Evolutionary conservation across 1,140 invertebrate species (phyloP), one percentile per base, ranked within the genome.

Genomic region (Drosophila funebris): DNA sequence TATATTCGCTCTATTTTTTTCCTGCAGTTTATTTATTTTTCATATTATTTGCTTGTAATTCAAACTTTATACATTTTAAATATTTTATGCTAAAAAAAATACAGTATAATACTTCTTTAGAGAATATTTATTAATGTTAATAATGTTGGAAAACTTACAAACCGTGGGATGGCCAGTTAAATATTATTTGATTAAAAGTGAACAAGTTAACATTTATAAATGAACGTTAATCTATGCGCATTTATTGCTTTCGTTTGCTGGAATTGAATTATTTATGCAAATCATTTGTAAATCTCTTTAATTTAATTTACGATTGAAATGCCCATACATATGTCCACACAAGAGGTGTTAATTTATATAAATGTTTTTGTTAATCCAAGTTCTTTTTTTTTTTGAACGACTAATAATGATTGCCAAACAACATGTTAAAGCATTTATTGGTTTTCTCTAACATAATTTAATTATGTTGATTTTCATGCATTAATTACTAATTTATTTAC

Each of bases 401-500:
- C 54, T 73, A 69, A 62, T 82, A 73, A 81, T 69, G 62, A 81
- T 81, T 60, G 77, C 76, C 68, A 73, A 61, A 60, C 57, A 54
- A 66, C 67, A 76, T 75, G 72, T 68, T 76, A 50, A 44, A 66
- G 53, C 63, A 69, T 73, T 61, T 56, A 62, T 62, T 69, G 33
- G 33, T 20, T 69, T 48, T 37, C 36, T 69, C 53, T 50, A 66
- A 80, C 60, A 76, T 79, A 80, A 84, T 84, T 85, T 74, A 78
- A 84, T 87, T 84, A 80, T 84, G 81, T 84, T 85, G 73, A 81
- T 80, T 84, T 80, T 67, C 50, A 56, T 83, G 64, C 76, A 80
- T 70, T 81, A 84, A 74, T 77, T 80, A 64, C 64, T 57, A 67
- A 80, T 85, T 84, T 84, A 80, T 85, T 76, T 78, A 80, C 52